Conservation (phyloP, 2,113 vertebrate genomes). For the Rana temporaria region DNA sequence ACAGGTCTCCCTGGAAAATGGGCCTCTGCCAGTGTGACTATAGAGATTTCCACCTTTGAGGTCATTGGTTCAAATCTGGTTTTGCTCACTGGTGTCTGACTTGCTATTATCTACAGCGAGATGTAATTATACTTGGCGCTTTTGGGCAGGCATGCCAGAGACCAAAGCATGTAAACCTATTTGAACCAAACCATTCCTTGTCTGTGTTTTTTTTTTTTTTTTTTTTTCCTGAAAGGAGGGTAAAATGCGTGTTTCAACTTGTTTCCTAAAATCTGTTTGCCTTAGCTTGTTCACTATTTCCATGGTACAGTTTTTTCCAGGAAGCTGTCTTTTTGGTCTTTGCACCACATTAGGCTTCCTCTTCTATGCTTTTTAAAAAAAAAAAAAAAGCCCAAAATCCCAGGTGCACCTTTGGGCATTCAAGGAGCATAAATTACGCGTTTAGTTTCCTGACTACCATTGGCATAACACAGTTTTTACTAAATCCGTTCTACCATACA, state of each 20-base stretch:
- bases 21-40: not conserved
- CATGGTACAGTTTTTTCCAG: not conserved
- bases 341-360: too few relatives aligned
- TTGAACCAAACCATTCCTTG: not conserved
- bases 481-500: too few relatives aligned
- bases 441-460: too few relatives aligned
- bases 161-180: constrained; percentile 1
- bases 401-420: too few relatives aligned
- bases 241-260: constrained; percentile 8
- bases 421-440: too few relatives aligned
- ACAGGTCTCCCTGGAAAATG: constrained; percentile 21
- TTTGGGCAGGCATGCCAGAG: not conserved
- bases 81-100: constrained; percentile 4
- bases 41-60: constrained; percentile 17
- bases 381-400: too few relatives aligned
- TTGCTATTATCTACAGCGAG: not conserved
- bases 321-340: not conserved
- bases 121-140: constrained; percentile 5
- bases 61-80: constrained; percentile 35
- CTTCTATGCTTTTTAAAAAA: too few relatives aligned
- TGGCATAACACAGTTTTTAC: too few relatives aligned
- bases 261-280: not conserved
- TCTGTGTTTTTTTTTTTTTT: not conserved
- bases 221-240: constrained; percentile 8
- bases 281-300: not conserved